phyloP scores from a whole-genome alignment of 2,797 vertebrate genomes.

The Manis javanica region DNA sequence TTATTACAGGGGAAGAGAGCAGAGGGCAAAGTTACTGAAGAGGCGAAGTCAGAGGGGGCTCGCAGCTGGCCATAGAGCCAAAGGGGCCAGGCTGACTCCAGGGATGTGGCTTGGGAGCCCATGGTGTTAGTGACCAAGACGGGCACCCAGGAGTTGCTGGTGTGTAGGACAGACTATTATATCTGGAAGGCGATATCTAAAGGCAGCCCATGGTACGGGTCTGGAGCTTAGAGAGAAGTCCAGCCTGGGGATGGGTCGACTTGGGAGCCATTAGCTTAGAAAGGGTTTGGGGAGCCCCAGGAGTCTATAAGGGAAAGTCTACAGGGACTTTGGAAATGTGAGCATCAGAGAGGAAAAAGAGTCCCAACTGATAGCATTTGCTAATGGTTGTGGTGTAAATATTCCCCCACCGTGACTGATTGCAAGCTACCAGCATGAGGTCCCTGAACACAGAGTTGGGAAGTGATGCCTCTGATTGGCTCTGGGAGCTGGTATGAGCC shows the following conservation, averaged over 20 bases:
- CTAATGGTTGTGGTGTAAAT: neutral
- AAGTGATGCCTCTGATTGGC: neutral
- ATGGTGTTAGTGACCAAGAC: neutral
- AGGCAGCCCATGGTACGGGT: neutral
- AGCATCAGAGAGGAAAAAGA: neutral
- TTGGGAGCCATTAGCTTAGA: neutral
- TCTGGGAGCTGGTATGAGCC: neutral
- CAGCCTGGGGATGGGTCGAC: neutral
- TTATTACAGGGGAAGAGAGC: rapidly evolving
- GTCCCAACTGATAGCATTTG: neutral
- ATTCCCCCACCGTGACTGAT: neutral
- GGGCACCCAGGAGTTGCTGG: neutral
- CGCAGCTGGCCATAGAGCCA: neutral
- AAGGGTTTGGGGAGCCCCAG: neutral
- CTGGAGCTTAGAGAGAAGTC: neutral
- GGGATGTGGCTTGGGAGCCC: neutral
- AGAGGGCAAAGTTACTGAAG: neutral
- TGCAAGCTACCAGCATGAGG: neutral
- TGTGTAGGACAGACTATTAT: neutral
- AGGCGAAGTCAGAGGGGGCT: neutral
- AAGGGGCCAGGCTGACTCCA: neutral
- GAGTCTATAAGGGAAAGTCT: neutral
- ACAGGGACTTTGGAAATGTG: neutral
- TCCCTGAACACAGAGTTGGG: neutral
- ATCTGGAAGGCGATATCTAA: neutral